Evolutionary conservation across 2,797 vertebrate genomes (phyloP), one percentile per base, ranked within the genome.

Genomic region (Syncerus caffer): DNA sequence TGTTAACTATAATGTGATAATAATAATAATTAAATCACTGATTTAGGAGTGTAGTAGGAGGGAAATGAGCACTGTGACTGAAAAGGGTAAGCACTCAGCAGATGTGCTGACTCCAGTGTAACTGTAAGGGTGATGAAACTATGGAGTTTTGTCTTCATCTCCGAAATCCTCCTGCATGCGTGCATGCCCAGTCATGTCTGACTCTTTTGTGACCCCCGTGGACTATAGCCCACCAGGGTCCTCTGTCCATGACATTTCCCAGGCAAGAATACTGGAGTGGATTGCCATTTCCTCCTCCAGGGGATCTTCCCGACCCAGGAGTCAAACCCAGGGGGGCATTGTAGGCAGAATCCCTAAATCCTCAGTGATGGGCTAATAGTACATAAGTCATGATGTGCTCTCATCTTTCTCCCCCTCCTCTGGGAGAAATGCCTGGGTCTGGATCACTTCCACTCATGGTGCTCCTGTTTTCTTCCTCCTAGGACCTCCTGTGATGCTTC

Each of bases 81-180:
- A 80, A 23, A 3, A 29, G 31, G 38, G 17, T 13, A 79, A 13
- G 16, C 13, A 62, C 23, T 38, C 42, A 29, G 16, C 7, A 67
- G 76, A 60, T 6, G 23, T 0, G 23, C 60, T 82, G 13, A 6
- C 25, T 2, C 3, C 2, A 17, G 12, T 5, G 42, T 16, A 31
- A 45, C n/a, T 25, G 9, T 19, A 45, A 85, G 19, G 13, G 58
- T 21, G 31, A 53, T 29, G 34, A 14, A 80, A 29, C 7, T 4
- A 10, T 0, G 31, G 42, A 21, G 90, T 27, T 76, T 7, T 12
- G 11, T 29, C 55, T 79, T 29, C 17, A 38, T 50, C 34, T 87
- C 7, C 57, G 42, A 47, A 71, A n/a, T 58, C 55, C 29, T 80
- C 4, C 0, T 42, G 21, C 21, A 0, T 25, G 38, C 0, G 6